Percentiles rank a stretch among this genome's conserved stretches.
phyloP scores from a whole-genome alignment of 2,888 invertebrate species.

The Lasioglossum morio region DNA sequence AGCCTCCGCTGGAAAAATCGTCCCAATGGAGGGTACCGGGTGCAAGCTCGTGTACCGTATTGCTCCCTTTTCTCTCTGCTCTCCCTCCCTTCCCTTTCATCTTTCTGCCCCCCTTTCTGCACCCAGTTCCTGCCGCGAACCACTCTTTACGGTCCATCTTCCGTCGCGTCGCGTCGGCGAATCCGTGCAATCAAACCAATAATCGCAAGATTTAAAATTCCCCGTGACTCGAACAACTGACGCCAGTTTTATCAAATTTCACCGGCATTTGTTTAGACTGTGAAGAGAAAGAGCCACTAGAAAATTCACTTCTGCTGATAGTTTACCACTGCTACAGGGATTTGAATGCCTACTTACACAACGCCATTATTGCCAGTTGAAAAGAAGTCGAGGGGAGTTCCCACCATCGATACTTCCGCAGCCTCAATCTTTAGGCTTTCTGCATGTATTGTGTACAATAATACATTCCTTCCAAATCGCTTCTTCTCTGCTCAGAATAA shows the following conservation, averaged over 20 bases:
- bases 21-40: slow-evolving; percentile 60
- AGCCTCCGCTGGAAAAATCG: slow-evolving; percentile 68
- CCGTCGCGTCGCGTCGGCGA: not conserved
- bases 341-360: no score
- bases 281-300: no score
- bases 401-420: no score
- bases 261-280: no score
- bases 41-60: slow-evolving; percentile 50
- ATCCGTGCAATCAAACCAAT: slow-evolving; percentile 28
- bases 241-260: not conserved
- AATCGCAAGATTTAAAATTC: slow-evolving; percentile 53
- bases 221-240: slow-evolving; percentile 20
- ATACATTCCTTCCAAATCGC: no score
- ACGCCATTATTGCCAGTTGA: no score
- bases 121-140: not conserved
- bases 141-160: slow-evolving; percentile 11
- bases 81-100: not conserved
- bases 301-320: no score
- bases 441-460: no score
- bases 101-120: not conserved
- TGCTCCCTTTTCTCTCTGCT: slow-evolving; percentile 5
- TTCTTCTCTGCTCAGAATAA: no score
- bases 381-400: no score
- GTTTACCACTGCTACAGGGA: no score
- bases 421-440: no score